Evolutionary conservation across 2,797 vertebrate genomes (phyloP).

Genomic region (Pseudochirops corinnae): DNA sequence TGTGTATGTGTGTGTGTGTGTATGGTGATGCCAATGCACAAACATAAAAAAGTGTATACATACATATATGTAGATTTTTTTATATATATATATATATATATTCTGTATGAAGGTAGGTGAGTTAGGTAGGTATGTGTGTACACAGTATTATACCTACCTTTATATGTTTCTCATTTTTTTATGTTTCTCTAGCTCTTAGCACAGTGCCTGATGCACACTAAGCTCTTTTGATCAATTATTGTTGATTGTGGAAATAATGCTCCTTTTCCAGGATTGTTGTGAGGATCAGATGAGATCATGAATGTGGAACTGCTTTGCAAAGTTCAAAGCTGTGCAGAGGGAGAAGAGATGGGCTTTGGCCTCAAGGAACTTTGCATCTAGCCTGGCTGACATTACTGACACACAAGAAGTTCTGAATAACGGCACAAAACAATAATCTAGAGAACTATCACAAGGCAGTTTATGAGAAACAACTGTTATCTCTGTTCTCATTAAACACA

Average conservation of each 20-base stretch:
- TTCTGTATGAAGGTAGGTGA: no score
- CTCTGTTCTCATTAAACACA: not conserved
- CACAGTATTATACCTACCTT: no score
- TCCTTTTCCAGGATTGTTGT: not conserved
- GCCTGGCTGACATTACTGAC: not conserved
- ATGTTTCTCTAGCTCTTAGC: no score
- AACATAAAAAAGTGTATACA: no score
- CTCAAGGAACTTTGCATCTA: not conserved
- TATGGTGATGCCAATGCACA: no score
- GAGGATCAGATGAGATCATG: not conserved
- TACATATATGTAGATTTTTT: no score
- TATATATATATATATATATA: no score
- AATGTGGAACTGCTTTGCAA: not conserved
- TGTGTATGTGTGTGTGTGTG: no score
- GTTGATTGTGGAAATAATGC: not conserved
- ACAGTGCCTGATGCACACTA: no score
- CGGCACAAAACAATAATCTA: not conserved
- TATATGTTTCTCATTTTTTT: no score
- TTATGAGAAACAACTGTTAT: not conserved
- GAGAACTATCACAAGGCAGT: not conserved
- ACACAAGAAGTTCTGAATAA: not conserved
- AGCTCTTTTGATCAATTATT: no score
- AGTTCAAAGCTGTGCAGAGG: not conserved
- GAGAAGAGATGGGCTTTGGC: not conserved
- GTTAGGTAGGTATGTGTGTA: no score